Evolutionary conservation across 2,113 vertebrate species (phyloP), one percentile per base, ranked within the genome.

Genomic region (Colaptes auratus): DNA sequence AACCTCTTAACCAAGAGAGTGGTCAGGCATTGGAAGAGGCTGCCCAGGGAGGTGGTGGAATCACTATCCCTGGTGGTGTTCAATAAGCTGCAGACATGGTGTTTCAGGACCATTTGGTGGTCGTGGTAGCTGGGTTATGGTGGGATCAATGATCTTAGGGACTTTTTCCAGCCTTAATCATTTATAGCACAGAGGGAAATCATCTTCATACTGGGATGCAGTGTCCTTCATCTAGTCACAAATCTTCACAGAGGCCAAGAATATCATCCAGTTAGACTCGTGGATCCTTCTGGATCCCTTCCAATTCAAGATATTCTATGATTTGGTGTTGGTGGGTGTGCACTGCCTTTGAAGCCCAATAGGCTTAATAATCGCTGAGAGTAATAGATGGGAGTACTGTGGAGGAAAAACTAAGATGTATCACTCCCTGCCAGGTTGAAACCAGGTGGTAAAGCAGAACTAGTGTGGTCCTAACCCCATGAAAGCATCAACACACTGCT

Each of bases 381-480:
- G 14, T 59, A 70, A n/a, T 2, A 15, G 33, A 20, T n/a, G 31
- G n/a, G 15, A 16, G 20, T 15, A 50, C 39, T 1, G 0, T 4
- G 13, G 46, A 48, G n/a, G 60, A 79, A 33, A 82, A 82, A 77
- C 46, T 50, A 72, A 71, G 82, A 12, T 70, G 39, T 39, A 52
- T 48, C n/a, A 59, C 35, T 15, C 35, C 21, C 27, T 60, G 39
- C 6, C 36, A 36, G 17, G 25, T 3, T 16, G 60, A 72, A 66
- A 52, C 5, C 69, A 63, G 31, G 13, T 55, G 65, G 58, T 23
- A 58, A 53, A 87, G 48, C 55, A 76, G 55, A 33, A 53, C 3
- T n/a, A 59, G 63, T 31, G n/a, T 58, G 14, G 20, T 56, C 72
- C 30, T 82, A 24, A 21, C 10, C 21, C 36, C 30, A 4, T 52